Evolutionary conservation across 2,888 invertebrate genomes (phyloP), one percentile per base, ranked within the genome.

Genomic region (Microchrysa polita): DNA sequence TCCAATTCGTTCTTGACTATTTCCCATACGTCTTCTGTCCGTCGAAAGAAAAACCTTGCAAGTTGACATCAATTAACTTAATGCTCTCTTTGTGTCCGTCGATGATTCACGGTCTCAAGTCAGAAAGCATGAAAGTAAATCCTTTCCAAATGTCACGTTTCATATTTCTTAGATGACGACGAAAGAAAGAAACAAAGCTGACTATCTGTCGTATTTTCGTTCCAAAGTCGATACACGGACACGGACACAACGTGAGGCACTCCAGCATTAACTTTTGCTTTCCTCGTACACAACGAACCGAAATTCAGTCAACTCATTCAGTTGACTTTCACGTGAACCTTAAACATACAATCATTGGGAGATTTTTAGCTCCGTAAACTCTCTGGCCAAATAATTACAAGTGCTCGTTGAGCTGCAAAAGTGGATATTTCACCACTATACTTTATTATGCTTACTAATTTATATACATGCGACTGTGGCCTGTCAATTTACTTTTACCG

Each of bases 21-120:
- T 34, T 34, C 27, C 27, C 27, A 34, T 2, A 7, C 2, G 27
- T 2, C 27, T 34, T 34, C 27, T 34, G 4, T 16, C 5, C 61
- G 18, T n/a, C 61, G n/a, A n/a, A n/a, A n/a, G n/a, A n/a, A n/a
- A 61, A 5, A 65, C 65, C 22, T n/a, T n/a, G 12, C 65, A 65
- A 48, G 44, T 20, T 65, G 65, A 44, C 65, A 65, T 65, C 65
- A 65, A 65, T 65, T 65, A 48, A 48, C 20, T 65, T 65, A 65
- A 65, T 65, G 65, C 18, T 44, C 20, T 65, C 65, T 16, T 48
- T 18, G 65, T 65, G 22, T 48, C 65, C 23, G 65, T 65, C 14
- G 44, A 65, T 65, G 65, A 65, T 65, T 65, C 65, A n/a, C n/a
- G 22, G 44, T 48, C 18, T 48, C 22, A 23, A 48, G 65, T 20